Evolutionary conservation across 2,113 vertebrate genomes (phyloP).

Genomic region (Chascanopsetta lugubris): DNA sequence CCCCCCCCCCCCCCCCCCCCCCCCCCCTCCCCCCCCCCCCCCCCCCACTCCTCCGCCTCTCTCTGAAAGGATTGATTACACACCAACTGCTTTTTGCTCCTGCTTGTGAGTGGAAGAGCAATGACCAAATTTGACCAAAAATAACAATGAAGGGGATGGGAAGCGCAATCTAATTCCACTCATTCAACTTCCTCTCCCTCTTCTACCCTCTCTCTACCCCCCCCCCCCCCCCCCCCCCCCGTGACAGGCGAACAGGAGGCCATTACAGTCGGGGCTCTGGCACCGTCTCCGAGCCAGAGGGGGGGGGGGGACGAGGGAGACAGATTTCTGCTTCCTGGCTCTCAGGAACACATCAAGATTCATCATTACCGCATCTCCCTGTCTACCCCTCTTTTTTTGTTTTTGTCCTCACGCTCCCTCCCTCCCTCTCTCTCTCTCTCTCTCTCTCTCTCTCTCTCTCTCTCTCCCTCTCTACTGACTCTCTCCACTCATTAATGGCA

Average conservation of each 20-base stretch:
- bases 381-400: background rate
- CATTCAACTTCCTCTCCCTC: constrained; percentile 68
- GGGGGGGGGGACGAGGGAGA: background rate
- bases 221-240: no score
- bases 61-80: constrained; percentile 84
- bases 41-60: constrained; percentile 11
- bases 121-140: constrained; percentile 82
- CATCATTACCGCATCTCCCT: constrained; percentile 60
- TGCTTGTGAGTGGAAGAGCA: constrained; percentile 75
- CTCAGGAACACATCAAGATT: constrained; percentile 54
- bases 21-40: constrained; percentile 5
- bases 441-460: no score
- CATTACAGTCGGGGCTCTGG: constrained; percentile 68
- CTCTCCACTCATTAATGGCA: constrained; percentile 61
- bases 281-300: constrained; percentile 52
- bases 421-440: constrained; percentile 20
- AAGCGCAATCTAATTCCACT: constrained; percentile 78
- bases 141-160: constrained; percentile 78
- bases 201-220: no score
- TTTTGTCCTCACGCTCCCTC: background rate
- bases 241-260: constrained; percentile 72
- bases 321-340: constrained; percentile 50
- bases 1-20: background rate
- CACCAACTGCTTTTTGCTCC: constrained; percentile 74
- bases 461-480: no score